Conservation (phyloP, 2,888 invertebrate species). For the Serripes groenlandicus region DNA sequence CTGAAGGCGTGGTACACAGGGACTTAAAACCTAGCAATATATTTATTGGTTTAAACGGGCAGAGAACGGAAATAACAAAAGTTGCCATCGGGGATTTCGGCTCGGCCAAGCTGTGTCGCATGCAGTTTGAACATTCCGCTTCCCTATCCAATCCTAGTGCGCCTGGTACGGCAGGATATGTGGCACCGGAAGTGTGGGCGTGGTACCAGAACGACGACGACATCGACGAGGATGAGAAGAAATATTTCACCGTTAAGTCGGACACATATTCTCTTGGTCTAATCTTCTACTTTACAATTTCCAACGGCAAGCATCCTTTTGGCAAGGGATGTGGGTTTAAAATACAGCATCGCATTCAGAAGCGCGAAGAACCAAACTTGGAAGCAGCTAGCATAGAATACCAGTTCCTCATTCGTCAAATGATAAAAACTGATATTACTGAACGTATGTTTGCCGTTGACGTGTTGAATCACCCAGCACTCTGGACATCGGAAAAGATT, state of each 20-base stretch:
- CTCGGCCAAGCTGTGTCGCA: neutral
- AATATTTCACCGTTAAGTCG: conserved; percentile 10
- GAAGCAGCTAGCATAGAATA: neutral
- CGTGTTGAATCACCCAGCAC: conserved; percentile 10
- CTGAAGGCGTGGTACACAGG: conserved; percentile 10
- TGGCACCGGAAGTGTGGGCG: conserved; percentile 18
- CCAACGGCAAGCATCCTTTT: conserved; percentile 16
- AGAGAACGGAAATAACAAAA: neutral
- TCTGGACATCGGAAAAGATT: conserved; percentile 14
- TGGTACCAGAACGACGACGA: conserved; percentile 11
- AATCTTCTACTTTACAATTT: conserved; percentile 1
- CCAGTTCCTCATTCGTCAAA: neutral
- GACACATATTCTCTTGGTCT: conserved; percentile 13
- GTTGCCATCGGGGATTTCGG: conserved; percentile 25
- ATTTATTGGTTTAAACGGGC: neutral
- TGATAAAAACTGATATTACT: neutral
- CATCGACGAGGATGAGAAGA: neutral
- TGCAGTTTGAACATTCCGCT: conserved; percentile 6
- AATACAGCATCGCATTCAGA: neutral
- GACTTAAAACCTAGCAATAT: conserved; percentile 15
- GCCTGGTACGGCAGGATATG: conserved; percentile 11
- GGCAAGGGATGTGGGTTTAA: conserved; percentile 4
- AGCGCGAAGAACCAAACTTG: neutral
- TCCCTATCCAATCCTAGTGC: neutral
- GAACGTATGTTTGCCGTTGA: conserved; percentile 7